Conservation (phyloP, 2,113 vertebrate species). For the Sclerurus mexicanus region DNA sequence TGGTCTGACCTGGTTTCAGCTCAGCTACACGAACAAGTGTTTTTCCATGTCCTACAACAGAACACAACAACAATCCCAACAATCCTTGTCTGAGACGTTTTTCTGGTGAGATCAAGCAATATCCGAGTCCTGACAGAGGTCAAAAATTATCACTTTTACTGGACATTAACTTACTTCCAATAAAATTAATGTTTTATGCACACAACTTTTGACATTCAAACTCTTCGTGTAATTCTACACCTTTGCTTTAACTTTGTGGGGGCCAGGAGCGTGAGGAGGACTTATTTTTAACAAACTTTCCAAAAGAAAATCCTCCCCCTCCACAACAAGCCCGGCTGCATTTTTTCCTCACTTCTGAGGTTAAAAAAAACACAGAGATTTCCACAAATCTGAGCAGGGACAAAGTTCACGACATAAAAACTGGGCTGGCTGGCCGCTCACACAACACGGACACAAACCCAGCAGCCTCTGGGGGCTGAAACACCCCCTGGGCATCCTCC, state of each 20-base stretch:
- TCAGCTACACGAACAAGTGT: background rate
- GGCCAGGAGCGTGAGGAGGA: rapidly evolving
- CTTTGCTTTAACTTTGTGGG: background rate
- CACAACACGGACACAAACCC: background rate
- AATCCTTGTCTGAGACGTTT: background rate
- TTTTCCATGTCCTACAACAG: background rate
- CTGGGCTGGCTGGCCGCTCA: rapidly evolving
- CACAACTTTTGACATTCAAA: background rate
- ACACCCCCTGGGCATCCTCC: background rate
- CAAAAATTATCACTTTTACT: background rate
- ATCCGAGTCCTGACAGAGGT: background rate
- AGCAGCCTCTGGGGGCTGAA: rapidly evolving
- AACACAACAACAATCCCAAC: background rate
- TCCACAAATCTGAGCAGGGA: background rate
- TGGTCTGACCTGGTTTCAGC: background rate
- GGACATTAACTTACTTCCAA: rapidly evolving
- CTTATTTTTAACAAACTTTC: background rate
- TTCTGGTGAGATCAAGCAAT: background rate
- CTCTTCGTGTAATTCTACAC: rapidly evolving
- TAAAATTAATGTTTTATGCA: rapidly evolving
- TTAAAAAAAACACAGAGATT: background rate
- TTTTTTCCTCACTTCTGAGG: rapidly evolving
- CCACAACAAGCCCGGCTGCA: no score
- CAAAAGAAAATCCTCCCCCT: background rate
- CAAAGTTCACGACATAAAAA: background rate